Evolutionary conservation across 2,797 vertebrate genomes (phyloP).

Genomic region (Labeo calbasu): DNA sequence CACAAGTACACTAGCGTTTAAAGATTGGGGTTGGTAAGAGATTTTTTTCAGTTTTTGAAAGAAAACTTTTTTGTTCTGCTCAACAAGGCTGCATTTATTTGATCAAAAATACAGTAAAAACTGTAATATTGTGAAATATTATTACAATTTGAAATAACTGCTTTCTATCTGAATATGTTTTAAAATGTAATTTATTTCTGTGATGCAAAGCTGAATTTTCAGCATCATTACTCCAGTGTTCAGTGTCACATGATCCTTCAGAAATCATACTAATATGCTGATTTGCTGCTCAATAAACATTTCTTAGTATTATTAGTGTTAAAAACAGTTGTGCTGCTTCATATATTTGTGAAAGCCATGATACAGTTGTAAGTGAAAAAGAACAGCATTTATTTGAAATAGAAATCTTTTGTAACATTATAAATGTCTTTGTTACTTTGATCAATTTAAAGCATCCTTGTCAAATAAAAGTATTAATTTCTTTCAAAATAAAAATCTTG

Average conservation of each 20-base stretch:
- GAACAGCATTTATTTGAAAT: neutral
- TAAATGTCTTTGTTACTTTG: neutral
- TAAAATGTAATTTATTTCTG: neutral
- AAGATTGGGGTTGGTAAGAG: neutral
- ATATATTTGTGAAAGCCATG: neutral
- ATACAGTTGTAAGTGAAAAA: neutral
- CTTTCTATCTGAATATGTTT: neutral
- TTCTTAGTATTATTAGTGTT: neutral
- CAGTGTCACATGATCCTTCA: slow-evolving; percentile 6
- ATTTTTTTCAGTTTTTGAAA: neutral
- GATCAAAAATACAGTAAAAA: neutral
- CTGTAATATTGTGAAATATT: rapidly evolving
- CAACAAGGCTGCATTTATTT: neutral
- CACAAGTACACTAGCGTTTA: neutral
- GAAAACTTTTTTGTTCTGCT: neutral
- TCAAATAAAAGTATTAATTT: neutral
- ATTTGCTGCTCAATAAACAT: neutral
- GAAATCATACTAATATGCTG: neutral
- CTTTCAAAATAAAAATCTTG: neutral
- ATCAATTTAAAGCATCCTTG: neutral
- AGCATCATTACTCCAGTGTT: neutral
- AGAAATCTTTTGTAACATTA: neutral
- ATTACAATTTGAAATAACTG: neutral
- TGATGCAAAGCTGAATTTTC: neutral
- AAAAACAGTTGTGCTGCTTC: neutral